Percentiles rank a stretch among this genome's conserved stretches.
phyloP scores from a whole-genome alignment of 2,113 vertebrate species.

The Cyanoliseus patagonus region DNA sequence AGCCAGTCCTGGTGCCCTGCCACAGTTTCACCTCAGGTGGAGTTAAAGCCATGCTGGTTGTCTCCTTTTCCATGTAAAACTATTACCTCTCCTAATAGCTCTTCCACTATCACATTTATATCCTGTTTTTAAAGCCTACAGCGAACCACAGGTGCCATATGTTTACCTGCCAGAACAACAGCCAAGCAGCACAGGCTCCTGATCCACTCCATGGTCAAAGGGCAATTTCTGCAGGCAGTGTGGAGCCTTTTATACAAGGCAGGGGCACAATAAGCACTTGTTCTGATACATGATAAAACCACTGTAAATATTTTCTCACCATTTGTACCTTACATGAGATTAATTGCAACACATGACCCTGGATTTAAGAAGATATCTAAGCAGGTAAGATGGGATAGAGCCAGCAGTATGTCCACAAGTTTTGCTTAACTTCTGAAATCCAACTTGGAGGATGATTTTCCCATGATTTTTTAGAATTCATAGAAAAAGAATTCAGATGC shows the following conservation, averaged over 20 bases:
- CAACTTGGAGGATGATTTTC: not conserved
- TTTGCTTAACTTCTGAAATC: not conserved
- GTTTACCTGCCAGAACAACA: constrained; percentile 5
- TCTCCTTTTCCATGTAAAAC: not conserved
- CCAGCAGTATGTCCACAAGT: not conserved
- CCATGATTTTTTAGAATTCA: not conserved
- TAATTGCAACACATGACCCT: not conserved
- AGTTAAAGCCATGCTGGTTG: not conserved
- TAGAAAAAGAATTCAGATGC: not conserved
- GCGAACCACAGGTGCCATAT: not conserved
- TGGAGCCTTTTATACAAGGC: not conserved
- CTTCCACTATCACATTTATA: fast-evolving
- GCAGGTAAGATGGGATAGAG: not conserved
- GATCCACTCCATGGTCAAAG: not conserved
- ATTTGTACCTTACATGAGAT: not conserved
- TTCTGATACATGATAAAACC: not conserved
- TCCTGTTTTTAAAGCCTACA: not conserved
- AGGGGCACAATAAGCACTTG: not conserved
- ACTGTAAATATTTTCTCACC: not conserved
- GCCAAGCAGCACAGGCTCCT: not conserved
- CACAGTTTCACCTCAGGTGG: not conserved
- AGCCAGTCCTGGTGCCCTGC: not conserved
- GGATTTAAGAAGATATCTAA: not conserved
- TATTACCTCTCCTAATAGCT: not conserved
- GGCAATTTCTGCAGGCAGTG: not conserved